These are phyloP conservation scores for Nesometra sesokonis DNA, from an alignment of 35 echinoderm and acorn worm species.

Conservation along the genomic window DNA sequence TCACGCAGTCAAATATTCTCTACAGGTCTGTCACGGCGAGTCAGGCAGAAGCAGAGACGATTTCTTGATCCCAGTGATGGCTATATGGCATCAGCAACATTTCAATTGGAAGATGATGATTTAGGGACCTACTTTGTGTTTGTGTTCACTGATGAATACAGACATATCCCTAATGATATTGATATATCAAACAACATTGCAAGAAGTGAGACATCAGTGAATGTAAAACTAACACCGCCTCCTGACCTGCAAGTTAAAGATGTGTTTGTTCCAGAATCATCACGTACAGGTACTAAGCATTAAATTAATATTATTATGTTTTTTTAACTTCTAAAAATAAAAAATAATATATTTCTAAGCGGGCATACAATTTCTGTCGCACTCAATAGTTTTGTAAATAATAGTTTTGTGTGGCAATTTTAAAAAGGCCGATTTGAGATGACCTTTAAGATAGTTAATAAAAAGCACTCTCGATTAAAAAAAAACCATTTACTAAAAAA, in stretches of 20 bases:
- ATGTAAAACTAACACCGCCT: constrained; percentile 7
- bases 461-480: too few species aligned
- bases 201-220: constrained; percentile 2
- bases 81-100: not conserved
- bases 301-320: not conserved
- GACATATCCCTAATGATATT: not conserved
- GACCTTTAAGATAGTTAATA: too few species aligned
- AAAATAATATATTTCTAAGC: too few species aligned
- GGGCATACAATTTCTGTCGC: too few species aligned
- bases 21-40: not conserved
- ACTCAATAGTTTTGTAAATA: too few species aligned
- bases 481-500: too few species aligned
- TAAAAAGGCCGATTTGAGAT: too few species aligned
- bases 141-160: not conserved
- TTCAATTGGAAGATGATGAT: not conserved
- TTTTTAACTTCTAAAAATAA: too few species aligned
- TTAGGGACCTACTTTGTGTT: not conserved
- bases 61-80: not conserved
- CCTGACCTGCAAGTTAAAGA: not conserved
- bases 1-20: not conserved
- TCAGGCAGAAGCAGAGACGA: not conserved
- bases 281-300: not conserved
- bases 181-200: not conserved
- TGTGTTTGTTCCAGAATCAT: not conserved
- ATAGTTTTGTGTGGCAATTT: too few species aligned